Conservation (phyloP, 2,797 vertebrate species). For the Sebastes oblongus region DNA sequence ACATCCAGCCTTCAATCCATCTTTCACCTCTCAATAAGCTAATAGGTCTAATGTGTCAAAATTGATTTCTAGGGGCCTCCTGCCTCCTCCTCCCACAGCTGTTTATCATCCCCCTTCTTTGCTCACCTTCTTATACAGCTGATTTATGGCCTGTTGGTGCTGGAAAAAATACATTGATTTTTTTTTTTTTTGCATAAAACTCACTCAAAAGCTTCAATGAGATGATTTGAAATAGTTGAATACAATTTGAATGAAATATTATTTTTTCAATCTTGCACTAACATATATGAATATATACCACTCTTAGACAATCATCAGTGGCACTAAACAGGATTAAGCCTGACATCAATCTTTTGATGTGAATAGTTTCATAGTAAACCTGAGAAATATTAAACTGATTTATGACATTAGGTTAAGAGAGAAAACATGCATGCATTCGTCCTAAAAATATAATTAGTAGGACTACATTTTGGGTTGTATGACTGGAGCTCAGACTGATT, state of each 20-base stretch:
- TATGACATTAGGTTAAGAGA: not conserved
- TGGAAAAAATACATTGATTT: slow-evolving; percentile 86
- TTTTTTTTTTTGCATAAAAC: slow-evolving; percentile 83
- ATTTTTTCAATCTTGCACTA: not conserved
- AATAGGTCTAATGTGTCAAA: slow-evolving; percentile 96
- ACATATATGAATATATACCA: not conserved
- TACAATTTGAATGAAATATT: not conserved
- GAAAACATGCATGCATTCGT: not conserved
- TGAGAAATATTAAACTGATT: not conserved
- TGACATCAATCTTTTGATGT: not conserved
- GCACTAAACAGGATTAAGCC: not conserved
- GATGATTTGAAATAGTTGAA: not conserved
- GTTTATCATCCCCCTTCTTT: slow-evolving; percentile 52
- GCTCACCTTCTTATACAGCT: slow-evolving; percentile 54
- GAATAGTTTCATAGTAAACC: not conserved
- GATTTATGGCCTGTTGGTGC: slow-evolving; percentile 87
- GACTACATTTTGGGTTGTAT: not conserved
- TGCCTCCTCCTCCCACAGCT: slow-evolving; percentile 48
- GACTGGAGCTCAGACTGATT: not conserved
- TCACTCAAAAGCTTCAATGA: not conserved
- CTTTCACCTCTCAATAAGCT: slow-evolving; percentile 88
- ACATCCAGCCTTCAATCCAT: slow-evolving; percentile 73
- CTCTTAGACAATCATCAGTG: not conserved
- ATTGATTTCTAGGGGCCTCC: slow-evolving; percentile 89
- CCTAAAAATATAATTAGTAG: not conserved